These are phyloP conservation scores for Vidua chalybeata DNA, from an alignment of 2,113 vertebrate genomes.

Conservation along the genomic window DNA sequence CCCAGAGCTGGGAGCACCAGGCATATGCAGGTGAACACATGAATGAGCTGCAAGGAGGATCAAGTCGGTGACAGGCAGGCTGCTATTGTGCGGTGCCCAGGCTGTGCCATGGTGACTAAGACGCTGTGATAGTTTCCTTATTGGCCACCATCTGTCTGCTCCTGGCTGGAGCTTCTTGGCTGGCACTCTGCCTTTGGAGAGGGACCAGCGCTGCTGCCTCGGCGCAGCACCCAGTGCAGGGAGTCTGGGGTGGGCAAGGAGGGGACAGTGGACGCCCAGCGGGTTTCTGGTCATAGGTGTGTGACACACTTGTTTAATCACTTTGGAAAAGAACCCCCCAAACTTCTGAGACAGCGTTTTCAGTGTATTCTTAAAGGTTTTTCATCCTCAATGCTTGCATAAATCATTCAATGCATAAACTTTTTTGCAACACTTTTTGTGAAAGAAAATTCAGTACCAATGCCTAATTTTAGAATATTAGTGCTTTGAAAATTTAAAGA, in stretches of 20 bases:
- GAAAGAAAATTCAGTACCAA: background rate
- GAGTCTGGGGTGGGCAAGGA: fast-evolving
- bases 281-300: background rate
- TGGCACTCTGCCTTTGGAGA: background rate
- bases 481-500: background rate
- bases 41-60: background rate
- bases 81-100: background rate
- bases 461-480: background rate
- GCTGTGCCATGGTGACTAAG: constrained; percentile 1
- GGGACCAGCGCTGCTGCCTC: background rate
- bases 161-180: background rate
- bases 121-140: background rate
- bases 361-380: background rate
- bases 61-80: background rate
- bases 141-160: constrained; percentile 50
- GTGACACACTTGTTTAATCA: background rate
- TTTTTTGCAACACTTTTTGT: background rate
- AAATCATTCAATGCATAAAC: background rate
- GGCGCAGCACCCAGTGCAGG: fast-evolving
- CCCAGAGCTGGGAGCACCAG: background rate
- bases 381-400: background rate
- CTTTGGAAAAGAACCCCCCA: fast-evolving
- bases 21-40: background rate
- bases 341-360: background rate
- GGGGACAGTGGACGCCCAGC: too few relatives aligned